Percentiles rank a stretch among this genome's conserved stretches.
phyloP scores from a whole-genome alignment of 2,113 vertebrate species.

The Glareola pratincola region DNA sequence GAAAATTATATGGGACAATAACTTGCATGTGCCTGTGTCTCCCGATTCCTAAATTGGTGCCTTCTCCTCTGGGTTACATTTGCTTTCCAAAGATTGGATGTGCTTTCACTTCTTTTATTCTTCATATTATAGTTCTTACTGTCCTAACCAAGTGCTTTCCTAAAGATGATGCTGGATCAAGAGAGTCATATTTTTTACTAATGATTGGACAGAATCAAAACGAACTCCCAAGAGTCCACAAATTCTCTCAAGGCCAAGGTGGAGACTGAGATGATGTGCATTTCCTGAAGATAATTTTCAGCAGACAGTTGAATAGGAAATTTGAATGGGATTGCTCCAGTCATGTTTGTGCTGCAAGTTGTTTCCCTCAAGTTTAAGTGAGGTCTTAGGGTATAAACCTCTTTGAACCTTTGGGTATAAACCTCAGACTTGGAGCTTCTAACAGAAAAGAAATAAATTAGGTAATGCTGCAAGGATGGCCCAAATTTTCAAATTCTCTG shows the following conservation, averaged over 20 bases:
- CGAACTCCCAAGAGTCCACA: background rate
- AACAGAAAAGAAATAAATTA: background rate
- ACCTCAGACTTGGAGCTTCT: background rate
- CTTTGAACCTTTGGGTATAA: background rate
- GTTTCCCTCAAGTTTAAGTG: background rate
- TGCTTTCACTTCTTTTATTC: background rate
- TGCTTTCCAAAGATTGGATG: background rate
- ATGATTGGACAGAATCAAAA: background rate
- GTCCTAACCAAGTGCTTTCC: background rate
- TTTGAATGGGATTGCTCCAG: background rate
- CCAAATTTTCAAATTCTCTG: background rate
- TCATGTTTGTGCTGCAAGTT: background rate
- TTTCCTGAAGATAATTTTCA: background rate
- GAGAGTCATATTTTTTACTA: background rate
- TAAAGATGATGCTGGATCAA: background rate
- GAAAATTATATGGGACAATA: background rate
- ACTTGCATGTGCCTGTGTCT: background rate
- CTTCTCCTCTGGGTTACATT: background rate
- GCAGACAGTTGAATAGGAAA: background rate
- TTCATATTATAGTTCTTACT: background rate
- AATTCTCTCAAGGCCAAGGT: background rate
- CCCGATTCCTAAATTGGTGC: background rate
- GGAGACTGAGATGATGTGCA: background rate
- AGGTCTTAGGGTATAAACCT: background rate
- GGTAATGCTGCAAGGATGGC: background rate